Evolutionary conservation across 2,888 invertebrate species (phyloP).

Genomic region (Parnassius orleans): DNA sequence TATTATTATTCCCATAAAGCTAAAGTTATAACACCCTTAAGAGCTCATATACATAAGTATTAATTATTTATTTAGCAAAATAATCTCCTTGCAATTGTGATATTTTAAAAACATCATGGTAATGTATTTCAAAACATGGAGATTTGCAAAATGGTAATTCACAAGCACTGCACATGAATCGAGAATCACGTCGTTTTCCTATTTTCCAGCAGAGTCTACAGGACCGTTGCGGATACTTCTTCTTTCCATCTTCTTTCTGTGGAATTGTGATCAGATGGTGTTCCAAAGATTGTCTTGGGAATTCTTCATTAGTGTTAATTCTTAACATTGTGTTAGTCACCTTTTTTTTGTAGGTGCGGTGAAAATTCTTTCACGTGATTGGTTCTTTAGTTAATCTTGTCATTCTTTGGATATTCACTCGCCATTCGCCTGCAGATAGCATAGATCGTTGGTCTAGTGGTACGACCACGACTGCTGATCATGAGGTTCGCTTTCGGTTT

Average conservation of each 20-base stretch:
- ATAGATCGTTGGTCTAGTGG: too few species aligned
- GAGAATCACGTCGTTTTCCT: conserved; percentile 71
- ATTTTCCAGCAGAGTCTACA: conserved; percentile 76
- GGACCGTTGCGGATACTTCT: conserved; percentile 78
- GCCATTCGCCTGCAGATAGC: too few species aligned
- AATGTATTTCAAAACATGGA: conserved; percentile 75
- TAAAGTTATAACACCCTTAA: conserved; percentile 30
- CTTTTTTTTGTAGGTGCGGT: conserved; percentile 41
- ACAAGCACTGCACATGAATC: conserved; percentile 76
- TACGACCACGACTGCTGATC: too few species aligned
- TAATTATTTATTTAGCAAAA: conserved; percentile 58
- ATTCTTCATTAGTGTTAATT: conserved; percentile 56
- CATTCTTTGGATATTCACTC: too few species aligned
- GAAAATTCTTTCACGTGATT: too few species aligned
- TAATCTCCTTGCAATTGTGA: conserved; percentile 71
- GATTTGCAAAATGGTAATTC: conserved; percentile 76
- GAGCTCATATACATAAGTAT: conserved; percentile 36
- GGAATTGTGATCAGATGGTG: conserved; percentile 75
- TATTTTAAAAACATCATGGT: conserved; percentile 69
- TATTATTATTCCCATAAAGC: conserved; percentile 32
- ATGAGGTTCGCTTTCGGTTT: too few species aligned
- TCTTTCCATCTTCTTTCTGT: conserved; percentile 79
- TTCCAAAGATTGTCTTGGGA: conserved; percentile 53
- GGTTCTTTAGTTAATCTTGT: too few species aligned
- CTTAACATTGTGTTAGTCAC: conserved; percentile 59